phyloP scores from a whole-genome alignment of 2,888 invertebrate species.

The Esperia sulphurella region DNA sequence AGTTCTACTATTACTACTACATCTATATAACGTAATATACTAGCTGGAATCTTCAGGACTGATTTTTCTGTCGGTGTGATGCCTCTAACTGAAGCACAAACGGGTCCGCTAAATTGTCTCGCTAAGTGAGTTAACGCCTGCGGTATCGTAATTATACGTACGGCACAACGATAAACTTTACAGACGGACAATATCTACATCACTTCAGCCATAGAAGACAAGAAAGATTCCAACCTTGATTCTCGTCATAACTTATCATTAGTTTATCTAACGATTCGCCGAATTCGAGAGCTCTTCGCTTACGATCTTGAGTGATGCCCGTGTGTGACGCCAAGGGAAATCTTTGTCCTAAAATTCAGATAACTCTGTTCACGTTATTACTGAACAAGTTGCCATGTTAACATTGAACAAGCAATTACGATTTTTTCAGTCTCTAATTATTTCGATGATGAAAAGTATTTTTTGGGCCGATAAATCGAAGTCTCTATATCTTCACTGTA shows the following conservation, averaged over 20 bases:
- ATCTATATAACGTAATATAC: too few relatives aligned
- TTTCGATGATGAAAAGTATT: too few relatives aligned
- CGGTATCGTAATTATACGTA: background rate
- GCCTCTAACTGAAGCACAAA: constrained; percentile 6
- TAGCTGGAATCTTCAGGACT: too few relatives aligned
- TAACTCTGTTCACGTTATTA: too few relatives aligned
- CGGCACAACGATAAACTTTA: background rate
- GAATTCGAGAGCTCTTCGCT: background rate
- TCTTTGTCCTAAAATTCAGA: too few relatives aligned
- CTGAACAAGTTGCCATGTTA: too few relatives aligned
- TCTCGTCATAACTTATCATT: background rate
- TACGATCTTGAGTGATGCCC: background rate
- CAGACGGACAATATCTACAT: constrained; percentile 1
- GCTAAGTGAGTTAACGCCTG: constrained; percentile 17
- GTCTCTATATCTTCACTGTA: too few relatives aligned
- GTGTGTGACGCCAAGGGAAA: background rate
- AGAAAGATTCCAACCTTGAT: background rate
- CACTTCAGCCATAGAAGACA: background rate
- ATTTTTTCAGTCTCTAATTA: too few relatives aligned
- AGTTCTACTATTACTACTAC: too few relatives aligned
- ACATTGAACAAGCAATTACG: too few relatives aligned
- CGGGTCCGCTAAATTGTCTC: constrained; percentile 13
- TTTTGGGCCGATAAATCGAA: too few relatives aligned
- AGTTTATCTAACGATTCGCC: background rate
- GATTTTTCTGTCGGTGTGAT: constrained; percentile 6